Base-by-base conservation (phyloP, 2,888 invertebrate genomes). In the Empis livida region DNA sequence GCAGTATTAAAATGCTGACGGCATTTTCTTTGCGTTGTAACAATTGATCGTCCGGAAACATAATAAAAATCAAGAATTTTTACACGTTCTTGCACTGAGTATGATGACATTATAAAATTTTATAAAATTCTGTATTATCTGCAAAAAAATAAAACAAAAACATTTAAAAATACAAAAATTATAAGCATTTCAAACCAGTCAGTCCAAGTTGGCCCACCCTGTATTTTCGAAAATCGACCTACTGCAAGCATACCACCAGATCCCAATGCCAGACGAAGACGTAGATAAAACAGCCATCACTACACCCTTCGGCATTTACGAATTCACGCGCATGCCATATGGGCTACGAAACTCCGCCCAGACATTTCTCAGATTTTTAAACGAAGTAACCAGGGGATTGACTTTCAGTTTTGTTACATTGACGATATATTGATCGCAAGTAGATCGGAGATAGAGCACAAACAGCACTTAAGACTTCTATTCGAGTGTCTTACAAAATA, bases 271-370 rank as follows among this genome's bases (percentile, higher is more conserved):
- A 4, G 8, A 27, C 2, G 14, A 27, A 9, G 32, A 46, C 10
- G 30, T 47, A 11, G 10, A 32, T 4, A 47, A 47, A 35, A 47
- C 47, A 8, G 40, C 43, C 10, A 57, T 63, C 9, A 59, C 48
- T 1, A 63, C 61, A 1, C 61, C 62, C 0, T 62, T 63, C 47
- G 62, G 61, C 2, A 47, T 62, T 2, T 64, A 55, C 44, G 61
- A 62, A 48, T 60, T 55, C 44, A 27, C 50, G 1, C 23, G 20
- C 5, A 63, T 62, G 61, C 49, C 57, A 1, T 64, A 62, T 44
- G 61, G 61, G 0, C 52, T 65, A 2, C 47, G 56, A 1, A 63
- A 62, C 44, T 59, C 61, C 2, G 59, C 54, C 3, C 59, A 59
- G 32, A 60, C 60, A 0, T 65, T 64, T 46, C 59, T 61, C 5